Percentiles rank a stretch among this genome's conserved stretches.
phyloP scores from a whole-genome alignment of 2,888 invertebrate genomes.

The Tipula vernalis region DNA sequence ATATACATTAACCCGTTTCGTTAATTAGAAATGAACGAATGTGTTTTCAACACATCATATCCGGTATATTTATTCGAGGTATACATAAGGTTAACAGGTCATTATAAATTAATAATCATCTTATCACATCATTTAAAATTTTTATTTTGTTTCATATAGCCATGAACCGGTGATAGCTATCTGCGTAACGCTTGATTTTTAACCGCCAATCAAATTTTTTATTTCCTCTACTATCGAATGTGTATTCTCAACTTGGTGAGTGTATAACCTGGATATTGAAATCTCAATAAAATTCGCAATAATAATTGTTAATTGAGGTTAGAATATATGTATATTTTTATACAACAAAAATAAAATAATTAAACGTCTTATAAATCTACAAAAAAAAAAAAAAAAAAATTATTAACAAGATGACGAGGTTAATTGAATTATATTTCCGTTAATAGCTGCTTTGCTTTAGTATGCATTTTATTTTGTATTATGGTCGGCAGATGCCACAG shows the following conservation, averaged over 20 bases:
- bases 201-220: background rate
- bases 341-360: background rate
- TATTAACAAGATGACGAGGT: background rate
- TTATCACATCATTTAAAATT: background rate
- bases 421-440: background rate
- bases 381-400: too few species aligned
- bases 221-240: background rate
- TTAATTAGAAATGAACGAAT: background rate
- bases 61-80: background rate
- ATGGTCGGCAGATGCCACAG: background rate
- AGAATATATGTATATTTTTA: background rate
- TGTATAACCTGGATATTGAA: background rate
- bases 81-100: background rate
- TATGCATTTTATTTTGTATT: background rate
- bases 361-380: background rate
- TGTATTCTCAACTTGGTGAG: too few species aligned
- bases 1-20: background rate
- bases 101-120: background rate
- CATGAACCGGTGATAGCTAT: background rate
- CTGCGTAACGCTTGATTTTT: background rate
- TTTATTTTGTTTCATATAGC: background rate
- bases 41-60: background rate
- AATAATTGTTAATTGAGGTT: background rate
- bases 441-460: background rate
- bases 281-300: background rate